Evolutionary conservation across 2,888 invertebrate genomes (phyloP), one percentile per base, ranked within the genome.

Genomic region (Neoitamus cyanurus): DNA sequence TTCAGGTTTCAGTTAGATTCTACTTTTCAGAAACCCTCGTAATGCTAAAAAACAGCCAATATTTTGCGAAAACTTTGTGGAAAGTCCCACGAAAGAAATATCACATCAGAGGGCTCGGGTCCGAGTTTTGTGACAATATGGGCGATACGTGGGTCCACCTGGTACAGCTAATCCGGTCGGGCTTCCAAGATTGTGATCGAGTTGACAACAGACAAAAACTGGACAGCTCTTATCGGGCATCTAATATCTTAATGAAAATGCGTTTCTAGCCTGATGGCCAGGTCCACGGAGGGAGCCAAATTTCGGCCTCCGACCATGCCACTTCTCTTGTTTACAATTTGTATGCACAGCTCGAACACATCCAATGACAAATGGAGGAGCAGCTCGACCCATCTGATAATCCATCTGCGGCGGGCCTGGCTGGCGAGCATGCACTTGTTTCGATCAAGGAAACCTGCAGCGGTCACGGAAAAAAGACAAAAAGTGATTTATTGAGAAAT

Each of bases 401-500:
- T 82, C 82, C 82, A 69, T 82, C 37, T 28, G 31, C 68, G 68
- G 15, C 58, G 48, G 78, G 15, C 48, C 78, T 69, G 28, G 69
- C 69, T 36, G 20, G 69, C 69, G 69, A 68, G 68, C 69, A 69
- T 69, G 82, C 82, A 82, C 82, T 82, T 82, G 82, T 83, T 83
- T 70, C 72, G 46, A 83, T 46, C 72, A 70, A 83, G 25, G 75
- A 83, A 83, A 83, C 73, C 83, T 75, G 58, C 73, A 73, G 46
- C 42, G 46, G 42, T 77, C 36, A 69, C 58, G 75, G 42, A 46
- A 37, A 70, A 46, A 78, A 73, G n/a, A 83, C 36, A 78, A 69
- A 78, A 85, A 83, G 83, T 86, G 85, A 86, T 86, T 86, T 86
- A 86, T 84, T 84, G 83, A 82, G 84, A 86, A 86, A 84, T 84